A percentile compares a stretch with the other conserved stretches of the same genome.
Evolutionary conservation across 1,140 invertebrate genomes (phyloP).

Genomic region (Bilobella aurantiaca): DNA sequence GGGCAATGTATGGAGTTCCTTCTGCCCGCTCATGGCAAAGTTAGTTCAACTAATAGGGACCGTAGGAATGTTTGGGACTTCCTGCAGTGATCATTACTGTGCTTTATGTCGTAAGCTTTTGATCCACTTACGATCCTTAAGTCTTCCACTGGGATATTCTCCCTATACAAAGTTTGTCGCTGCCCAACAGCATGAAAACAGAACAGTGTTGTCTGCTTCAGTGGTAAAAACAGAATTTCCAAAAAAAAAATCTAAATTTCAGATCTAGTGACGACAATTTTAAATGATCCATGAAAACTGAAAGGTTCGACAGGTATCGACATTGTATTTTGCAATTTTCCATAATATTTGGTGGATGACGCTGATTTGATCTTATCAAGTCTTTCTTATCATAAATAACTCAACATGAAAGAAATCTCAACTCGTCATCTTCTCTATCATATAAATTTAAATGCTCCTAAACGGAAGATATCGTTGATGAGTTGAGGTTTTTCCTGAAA

Average conservation of each 20-base stretch:
- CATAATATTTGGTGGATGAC: background rate
- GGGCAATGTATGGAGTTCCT: background rate
- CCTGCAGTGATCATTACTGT: constrained; percentile 1
- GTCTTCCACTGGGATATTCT: background rate
- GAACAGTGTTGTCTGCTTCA: too few relatives aligned
- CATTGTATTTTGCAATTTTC: background rate
- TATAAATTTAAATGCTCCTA: background rate
- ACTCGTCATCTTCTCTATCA: background rate
- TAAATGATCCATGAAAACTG: background rate
- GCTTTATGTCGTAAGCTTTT: constrained; percentile 2
- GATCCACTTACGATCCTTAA: background rate
- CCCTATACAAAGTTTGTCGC: too few relatives aligned
- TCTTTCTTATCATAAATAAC: background rate
- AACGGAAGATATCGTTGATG: background rate
- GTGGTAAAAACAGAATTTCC: too few relatives aligned
- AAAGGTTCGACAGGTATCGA: background rate
- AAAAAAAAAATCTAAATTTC: too few relatives aligned
- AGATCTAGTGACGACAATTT: background rate
- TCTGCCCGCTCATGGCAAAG: background rate
- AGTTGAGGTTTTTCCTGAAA: background rate
- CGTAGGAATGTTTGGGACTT: background rate
- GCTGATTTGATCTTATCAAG: constrained; percentile 7
- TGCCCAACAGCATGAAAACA: too few relatives aligned
- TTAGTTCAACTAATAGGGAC: constrained; percentile 9
- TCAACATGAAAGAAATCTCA: background rate